phyloP scores from a whole-genome alignment of 2,113 vertebrate genomes.

The Bujurquina vittata region DNA sequence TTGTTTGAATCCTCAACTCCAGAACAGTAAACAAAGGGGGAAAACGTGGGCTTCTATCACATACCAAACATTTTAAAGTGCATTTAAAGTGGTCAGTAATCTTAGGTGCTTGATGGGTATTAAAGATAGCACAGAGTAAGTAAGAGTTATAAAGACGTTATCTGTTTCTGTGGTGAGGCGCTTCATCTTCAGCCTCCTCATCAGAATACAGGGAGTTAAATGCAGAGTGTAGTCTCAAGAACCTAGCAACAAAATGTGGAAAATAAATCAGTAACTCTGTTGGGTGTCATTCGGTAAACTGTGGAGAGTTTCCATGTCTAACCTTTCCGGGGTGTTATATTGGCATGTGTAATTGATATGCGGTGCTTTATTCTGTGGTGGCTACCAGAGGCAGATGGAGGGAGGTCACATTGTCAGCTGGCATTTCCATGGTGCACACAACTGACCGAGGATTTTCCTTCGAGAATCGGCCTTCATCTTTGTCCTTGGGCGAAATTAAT shows the following conservation, averaged over 20 bases:
- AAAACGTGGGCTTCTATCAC: background rate
- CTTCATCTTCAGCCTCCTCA: background rate
- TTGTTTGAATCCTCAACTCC: background rate
- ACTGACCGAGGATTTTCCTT: conserved; percentile 46
- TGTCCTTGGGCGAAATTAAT: conserved; percentile 43
- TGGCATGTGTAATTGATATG: conserved; percentile 50
- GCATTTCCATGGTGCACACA: conserved; percentile 59
- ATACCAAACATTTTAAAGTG: background rate
- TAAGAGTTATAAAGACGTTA: background rate
- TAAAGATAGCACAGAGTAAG: too few species aligned
- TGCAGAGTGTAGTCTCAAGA: too few species aligned
- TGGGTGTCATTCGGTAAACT: too few species aligned
- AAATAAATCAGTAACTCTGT: too few species aligned
- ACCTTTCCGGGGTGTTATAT: conserved; percentile 18
- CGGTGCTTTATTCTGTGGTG: conserved; percentile 49
- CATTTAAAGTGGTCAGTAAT: background rate
- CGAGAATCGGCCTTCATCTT: conserved; percentile 37
- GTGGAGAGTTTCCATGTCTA: background rate
- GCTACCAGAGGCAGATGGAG: conserved; percentile 60
- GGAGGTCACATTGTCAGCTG: conserved; percentile 69
- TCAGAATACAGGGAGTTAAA: too few species aligned
- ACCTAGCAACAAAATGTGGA: too few species aligned
- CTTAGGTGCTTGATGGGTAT: background rate
- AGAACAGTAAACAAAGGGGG: background rate
- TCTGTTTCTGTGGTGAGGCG: background rate